A percentile compares a stretch with the other conserved stretches of the same genome.
These are phyloP conservation scores for Solenopsis invicta DNA, from an alignment of 1,140 invertebrate species.

Conservation along the genomic window DNA sequence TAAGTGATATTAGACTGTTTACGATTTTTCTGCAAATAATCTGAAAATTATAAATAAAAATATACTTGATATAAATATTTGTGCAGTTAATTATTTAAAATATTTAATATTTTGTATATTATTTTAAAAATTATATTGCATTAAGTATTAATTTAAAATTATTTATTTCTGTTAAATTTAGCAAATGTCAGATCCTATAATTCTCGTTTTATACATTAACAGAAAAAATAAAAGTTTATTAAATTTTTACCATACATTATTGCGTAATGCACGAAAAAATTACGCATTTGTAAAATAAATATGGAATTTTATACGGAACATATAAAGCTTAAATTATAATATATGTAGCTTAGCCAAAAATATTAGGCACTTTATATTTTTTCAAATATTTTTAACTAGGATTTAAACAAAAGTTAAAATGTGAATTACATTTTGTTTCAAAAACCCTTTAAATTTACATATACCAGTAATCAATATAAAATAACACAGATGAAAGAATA, in stretches of 20 bases:
- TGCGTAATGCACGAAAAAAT: background rate
- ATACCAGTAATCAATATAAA: no score
- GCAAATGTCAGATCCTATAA: background rate
- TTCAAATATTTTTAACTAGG: no score
- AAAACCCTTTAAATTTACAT: no score
- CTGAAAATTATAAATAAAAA: constrained; percentile 11
- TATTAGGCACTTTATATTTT: no score
- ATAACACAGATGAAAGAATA: no score
- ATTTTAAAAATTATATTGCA: background rate
- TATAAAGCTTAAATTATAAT: background rate
- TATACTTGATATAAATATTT: background rate
- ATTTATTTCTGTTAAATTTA: background rate
- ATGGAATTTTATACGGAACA: constrained; percentile 27
- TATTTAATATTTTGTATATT: constrained; percentile 8
- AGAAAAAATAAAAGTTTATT: background rate
- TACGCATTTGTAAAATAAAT: background rate
- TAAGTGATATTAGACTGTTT: background rate
- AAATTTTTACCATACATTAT: background rate
- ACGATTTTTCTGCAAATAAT: background rate
- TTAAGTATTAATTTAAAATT: background rate
- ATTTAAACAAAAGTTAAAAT: no score
- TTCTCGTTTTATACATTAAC: background rate
- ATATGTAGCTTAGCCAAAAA: background rate
- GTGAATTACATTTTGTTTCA: no score
- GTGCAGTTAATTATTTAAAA: background rate